A percentile compares a stretch with the other conserved stretches of the same genome.
Conservation (phyloP, 2,113 vertebrate genomes). For the Prionailurus bengalensis region DNA sequence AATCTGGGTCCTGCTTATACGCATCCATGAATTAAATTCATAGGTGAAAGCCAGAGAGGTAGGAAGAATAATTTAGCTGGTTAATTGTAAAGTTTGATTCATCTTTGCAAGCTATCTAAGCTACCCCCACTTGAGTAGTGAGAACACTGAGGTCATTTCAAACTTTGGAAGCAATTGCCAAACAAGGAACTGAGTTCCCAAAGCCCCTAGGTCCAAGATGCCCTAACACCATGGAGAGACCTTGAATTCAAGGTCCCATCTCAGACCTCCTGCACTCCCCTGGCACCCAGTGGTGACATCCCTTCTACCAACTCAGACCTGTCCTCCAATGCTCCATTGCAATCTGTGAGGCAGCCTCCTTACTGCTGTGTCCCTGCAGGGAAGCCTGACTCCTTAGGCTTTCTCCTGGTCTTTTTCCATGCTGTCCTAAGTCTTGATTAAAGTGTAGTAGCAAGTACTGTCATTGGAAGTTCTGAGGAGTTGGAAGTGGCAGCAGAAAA, state of each 20-base stretch:
- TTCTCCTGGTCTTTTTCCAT: not conserved
- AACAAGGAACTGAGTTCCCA: not conserved
- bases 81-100: not conserved
- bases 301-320: not conserved
- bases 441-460: not conserved
- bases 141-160: not conserved
- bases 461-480: not conserved
- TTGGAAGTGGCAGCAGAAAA: not conserved
- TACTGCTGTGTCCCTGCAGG: not conserved
- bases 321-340: not conserved
- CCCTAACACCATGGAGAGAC: not conserved
- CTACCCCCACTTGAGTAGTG: not conserved
- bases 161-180: not conserved
- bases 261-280: not conserved
- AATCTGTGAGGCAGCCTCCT: not conserved
- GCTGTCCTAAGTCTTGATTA: not conserved
- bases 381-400: not conserved
- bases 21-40: not conserved
- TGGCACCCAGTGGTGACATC: not conserved
- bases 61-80: slow-evolving; percentile 12
- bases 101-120: not conserved
- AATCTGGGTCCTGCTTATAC: not conserved
- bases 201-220: not conserved
- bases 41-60: not conserved
- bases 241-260: not conserved